Evolutionary conservation across 2,797 vertebrate genomes (phyloP), one percentile per base, ranked within the genome.

Genomic region (Bryconaethiops microstoma): DNA sequence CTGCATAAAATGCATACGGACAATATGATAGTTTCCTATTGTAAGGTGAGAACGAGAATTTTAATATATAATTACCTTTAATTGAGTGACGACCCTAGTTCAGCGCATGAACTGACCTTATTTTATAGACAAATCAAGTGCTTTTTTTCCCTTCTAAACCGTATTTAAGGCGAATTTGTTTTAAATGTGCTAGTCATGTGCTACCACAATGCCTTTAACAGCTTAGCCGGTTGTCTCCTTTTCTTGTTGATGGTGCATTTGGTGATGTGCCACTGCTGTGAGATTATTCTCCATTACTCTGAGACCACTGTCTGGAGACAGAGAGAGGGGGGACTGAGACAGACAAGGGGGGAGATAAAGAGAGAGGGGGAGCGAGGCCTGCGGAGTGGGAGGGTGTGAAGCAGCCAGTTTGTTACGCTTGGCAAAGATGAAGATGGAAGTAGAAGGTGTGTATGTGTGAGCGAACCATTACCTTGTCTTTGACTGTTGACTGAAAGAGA

Each of bases 201-300:
- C 40, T 13, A 63, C 39, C 35, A 17, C 77, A 40, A n/a, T 55
- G 29, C 0, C 23, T 16, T 72, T 60, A 68, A 19, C 48, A 69
- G 25, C 54, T 62, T 55, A 55, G 48, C 23, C 29, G 6, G 39
- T 74, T 52, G 14, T 29, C 21, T 55, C 35, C 7, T 23, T n/a
- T 45, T 14, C 48, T 55, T 72, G 81, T 48, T 75, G 70, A 78
- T 70, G 71, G 76, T 29, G 35, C 35, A 70, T 78, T 78, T 62
- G 35, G 76, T 35, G 70, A 78, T 54, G 54, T 78, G 81, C 42
- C 71, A 65, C 76, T 48, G 71, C 81, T 75, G 81, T 70, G 71
- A 52, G 48, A 82, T 74, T 82, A 62, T 82, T 82, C 76, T 74
- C 76, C 45, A 60, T 69, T 39, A 73, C 23, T 77, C 71, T 62